Evolutionary conservation across 2,113 vertebrate genomes (phyloP), one percentile per base, ranked within the genome.

Genomic region (Corydoras sp.): DNA sequence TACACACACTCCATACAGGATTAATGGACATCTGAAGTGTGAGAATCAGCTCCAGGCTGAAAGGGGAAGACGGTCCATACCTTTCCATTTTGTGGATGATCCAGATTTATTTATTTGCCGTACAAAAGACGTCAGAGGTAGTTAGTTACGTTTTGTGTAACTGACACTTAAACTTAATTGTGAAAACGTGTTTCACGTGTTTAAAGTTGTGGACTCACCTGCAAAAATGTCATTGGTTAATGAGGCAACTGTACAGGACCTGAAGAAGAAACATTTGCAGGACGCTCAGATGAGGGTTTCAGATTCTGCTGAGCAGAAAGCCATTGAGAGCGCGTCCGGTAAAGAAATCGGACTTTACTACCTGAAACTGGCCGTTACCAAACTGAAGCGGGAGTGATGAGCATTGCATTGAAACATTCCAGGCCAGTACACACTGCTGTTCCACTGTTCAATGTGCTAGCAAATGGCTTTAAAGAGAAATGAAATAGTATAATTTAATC

Each of bases 221-320:
- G 49, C 62, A 48, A 62, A n/a, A 43, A 13, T 29, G 66, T 56
- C 59, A 68, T 68, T 43, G 24, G 58, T 58, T 66, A 62, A 55
- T 61, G n/a, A 43, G 55, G 11, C 9, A 13, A 65, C 56, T 3
- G 35, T 29, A 24, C 58, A 74, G n/a, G 32, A 24, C 58, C 18
- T 56, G 24, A 51, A 15, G 9, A 48, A 63, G 49, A 53, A 61
- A 50, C 51, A 3, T 10, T 53, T 14, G 13, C 51, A 53, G 10
- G 51, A 62, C 49, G 58, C 68, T n/a, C 11, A 30, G 58, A 65
- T 76, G 10, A 71, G 12, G 7, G 9, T 67, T 50, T 67, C 69
- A 10, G 56, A 72, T 62, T 79, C 69, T 69, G 73, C 73, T 55
- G 64, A 75, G 72, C 73, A 75, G 73, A 71, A 29, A 72, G 4